Conservation (phyloP, 2,888 invertebrate genomes). For the Adelphocoris suturalis region DNA sequence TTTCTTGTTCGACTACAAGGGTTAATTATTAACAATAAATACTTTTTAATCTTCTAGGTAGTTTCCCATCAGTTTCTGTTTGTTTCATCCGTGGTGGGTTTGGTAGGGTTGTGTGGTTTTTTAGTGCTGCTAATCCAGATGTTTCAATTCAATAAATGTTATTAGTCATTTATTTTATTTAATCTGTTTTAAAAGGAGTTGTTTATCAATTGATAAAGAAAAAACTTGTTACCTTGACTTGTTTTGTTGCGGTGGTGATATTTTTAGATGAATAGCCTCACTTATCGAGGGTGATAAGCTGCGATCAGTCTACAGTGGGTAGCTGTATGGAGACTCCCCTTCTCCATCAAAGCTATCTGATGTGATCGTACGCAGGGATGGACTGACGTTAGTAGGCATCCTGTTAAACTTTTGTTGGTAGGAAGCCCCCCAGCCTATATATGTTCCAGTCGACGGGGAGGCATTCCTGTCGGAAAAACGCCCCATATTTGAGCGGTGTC, state of each 20-base stretch:
- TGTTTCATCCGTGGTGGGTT: no score
- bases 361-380: not conserved
- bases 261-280: not conserved
- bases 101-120: no score
- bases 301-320: conserved; percentile 6
- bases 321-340: not conserved
- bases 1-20: no score
- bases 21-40: no score
- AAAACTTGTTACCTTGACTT: no score
- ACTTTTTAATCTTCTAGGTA: no score
- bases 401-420: conserved; percentile 11
- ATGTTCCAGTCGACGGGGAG: not conserved
- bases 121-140: no score
- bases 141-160: no score
- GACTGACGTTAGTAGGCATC: not conserved
- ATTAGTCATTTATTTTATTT: no score
- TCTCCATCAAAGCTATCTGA: conserved; percentile 8
- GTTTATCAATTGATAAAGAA: no score
- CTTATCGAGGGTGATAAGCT: conserved; percentile 3
- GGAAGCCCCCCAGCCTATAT: conserved; percentile 3
- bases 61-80: no score
- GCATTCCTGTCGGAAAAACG: conserved; percentile 25
- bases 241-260: not conserved
- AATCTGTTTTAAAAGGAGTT: no score
- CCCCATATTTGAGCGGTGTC: not conserved